Evolutionary conservation across 2,888 invertebrate genomes (phyloP).

Genomic region (Hecatera dysodea): DNA sequence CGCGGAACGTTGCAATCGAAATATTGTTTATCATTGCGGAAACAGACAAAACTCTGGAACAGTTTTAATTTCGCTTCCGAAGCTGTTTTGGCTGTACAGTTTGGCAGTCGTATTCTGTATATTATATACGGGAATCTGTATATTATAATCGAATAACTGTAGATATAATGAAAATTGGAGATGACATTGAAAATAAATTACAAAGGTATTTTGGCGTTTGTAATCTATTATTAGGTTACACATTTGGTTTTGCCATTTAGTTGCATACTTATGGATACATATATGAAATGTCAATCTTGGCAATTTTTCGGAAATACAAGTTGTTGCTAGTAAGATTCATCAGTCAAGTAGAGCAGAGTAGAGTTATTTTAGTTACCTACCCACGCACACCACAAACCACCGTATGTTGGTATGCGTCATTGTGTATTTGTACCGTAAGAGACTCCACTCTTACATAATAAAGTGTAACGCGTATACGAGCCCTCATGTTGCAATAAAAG

Average conservation of each 20-base stretch:
- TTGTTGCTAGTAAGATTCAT: no score
- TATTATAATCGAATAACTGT: constrained; percentile 16
- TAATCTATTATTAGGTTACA: not conserved
- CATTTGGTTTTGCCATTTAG: not conserved
- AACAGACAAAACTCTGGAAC: constrained; percentile 69
- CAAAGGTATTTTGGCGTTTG: not conserved
- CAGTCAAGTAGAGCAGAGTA: no score
- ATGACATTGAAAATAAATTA: not conserved
- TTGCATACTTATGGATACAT: no score
- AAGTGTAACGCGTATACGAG: constrained; percentile 32
- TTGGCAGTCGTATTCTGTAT: constrained; percentile 28
- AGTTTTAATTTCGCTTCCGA: constrained; percentile 73
- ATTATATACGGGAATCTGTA: not conserved
- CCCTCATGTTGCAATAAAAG: constrained; percentile 47
- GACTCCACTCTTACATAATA: constrained; percentile 34
- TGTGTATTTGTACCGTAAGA: no score
- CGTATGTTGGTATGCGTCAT: no score
- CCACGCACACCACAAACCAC: not conserved
- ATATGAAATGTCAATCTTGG: no score
- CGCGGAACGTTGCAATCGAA: constrained; percentile 64
- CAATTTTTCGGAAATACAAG: no score
- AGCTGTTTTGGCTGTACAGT: constrained; percentile 62
- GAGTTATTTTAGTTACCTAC: not conserved
- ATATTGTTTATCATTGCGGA: constrained; percentile 69
- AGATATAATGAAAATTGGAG: not conserved